Conservation (phyloP, 2,888 invertebrate species). For the Molanna angustata region DNA sequence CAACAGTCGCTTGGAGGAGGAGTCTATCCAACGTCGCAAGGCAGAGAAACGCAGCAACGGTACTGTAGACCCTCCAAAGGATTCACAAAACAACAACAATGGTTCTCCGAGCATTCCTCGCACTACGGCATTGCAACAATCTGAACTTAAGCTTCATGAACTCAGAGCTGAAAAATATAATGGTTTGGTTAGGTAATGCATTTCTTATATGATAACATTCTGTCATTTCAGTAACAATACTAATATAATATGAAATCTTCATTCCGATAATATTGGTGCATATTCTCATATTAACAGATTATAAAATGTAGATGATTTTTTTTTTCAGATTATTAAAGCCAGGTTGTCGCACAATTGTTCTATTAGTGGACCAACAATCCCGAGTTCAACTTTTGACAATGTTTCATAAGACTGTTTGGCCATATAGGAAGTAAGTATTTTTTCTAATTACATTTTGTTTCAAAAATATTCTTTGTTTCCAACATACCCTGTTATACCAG, state of each 20-base stretch:
- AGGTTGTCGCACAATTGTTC: constrained; percentile 89
- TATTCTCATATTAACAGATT: too few species aligned
- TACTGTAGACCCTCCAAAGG: constrained; percentile 46
- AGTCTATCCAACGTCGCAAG: constrained; percentile 47
- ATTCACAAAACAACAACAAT: constrained; percentile 43
- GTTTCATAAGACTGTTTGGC: constrained; percentile 93
- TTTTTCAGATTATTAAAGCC: constrained; percentile 75
- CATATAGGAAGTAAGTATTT: constrained; percentile 81
- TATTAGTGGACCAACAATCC: constrained; percentile 86
- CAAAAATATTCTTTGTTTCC: too few species aligned
- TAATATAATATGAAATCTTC: not conserved
- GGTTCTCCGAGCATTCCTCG: constrained; percentile 32
- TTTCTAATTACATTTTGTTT: constrained; percentile 13
- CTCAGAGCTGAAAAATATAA: constrained; percentile 93
- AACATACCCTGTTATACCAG: too few species aligned
- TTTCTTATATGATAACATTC: not conserved
- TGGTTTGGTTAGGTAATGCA: constrained; percentile 69
- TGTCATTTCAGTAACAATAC: not conserved
- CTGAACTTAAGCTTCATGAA: constrained; percentile 85
- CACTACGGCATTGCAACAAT: constrained; percentile 37
- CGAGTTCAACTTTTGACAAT: constrained; percentile 83
- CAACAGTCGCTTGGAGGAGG: constrained; percentile 49
- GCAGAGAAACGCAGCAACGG: constrained; percentile 59
- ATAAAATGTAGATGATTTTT: not conserved
- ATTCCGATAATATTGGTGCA: not conserved